These are phyloP conservation scores for Accipiter virgatus DNA, from an alignment of 2,113 vertebrate species.

Conservation along the genomic window DNA sequence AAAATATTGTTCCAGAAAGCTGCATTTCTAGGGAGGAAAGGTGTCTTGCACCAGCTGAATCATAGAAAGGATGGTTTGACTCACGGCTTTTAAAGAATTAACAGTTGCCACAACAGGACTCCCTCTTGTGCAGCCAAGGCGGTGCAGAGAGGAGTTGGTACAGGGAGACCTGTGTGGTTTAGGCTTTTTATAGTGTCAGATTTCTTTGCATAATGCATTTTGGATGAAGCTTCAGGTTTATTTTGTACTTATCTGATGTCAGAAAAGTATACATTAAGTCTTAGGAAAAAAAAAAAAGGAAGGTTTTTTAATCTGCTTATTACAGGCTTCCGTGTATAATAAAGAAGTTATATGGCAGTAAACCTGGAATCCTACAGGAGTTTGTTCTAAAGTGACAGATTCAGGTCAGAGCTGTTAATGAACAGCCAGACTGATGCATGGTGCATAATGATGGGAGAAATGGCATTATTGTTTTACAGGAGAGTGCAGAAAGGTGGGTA, in stretches of 20 bases:
- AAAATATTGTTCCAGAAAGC: neutral
- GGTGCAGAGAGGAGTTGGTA: neutral
- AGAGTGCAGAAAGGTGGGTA: neutral
- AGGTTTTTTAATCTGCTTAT: conserved; percentile 64
- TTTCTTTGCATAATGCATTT: conserved; percentile 29
- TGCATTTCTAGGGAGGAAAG: neutral
- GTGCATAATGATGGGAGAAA: conserved; percentile 38
- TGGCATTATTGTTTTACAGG: conserved; percentile 5
- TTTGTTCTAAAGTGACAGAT: conserved; percentile 69
- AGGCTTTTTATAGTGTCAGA: conserved; percentile 6
- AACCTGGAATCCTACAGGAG: conserved; percentile 44
- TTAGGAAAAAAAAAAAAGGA: neutral
- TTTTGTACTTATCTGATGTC: conserved; percentile 54
- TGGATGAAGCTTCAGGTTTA: conserved; percentile 14
- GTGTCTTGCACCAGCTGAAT: neutral
- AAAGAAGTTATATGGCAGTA: conserved; percentile 48
- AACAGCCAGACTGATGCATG: conserved; percentile 56
- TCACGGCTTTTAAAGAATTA: conserved; percentile 22
- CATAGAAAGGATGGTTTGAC: neutral
- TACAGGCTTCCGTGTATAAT: conserved; percentile 46
- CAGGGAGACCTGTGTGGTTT: neutral
- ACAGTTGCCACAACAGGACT: neutral
- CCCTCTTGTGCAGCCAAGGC: neutral
- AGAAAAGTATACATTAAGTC: conserved; percentile 40
- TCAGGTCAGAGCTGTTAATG: conserved; percentile 68